These are phyloP conservation scores for Erebia epiphron DNA, from an alignment of 2,888 invertebrate genomes.

Conservation along the genomic window DNA sequence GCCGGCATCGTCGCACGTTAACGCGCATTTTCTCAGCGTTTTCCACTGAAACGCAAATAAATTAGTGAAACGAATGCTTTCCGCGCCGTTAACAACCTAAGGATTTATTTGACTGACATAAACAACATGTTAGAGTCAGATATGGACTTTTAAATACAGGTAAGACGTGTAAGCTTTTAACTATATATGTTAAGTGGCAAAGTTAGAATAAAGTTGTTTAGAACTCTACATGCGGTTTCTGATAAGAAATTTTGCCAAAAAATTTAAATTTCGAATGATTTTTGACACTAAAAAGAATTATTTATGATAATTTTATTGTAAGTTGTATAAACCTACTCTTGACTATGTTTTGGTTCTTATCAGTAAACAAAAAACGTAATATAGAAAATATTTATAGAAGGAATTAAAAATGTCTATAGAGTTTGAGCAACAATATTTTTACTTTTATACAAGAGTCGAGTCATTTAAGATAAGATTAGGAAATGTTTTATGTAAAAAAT, in stretches of 20 bases:
- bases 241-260: too few relatives aligned
- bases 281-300: too few relatives aligned
- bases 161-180: slow-evolving; percentile 2
- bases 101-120: background rate
- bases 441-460: background rate
- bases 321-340: background rate
- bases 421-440: background rate
- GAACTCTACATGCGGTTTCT: background rate
- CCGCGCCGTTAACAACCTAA: background rate
- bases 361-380: background rate
- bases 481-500: background rate
- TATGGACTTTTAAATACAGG: slow-evolving; percentile 20
- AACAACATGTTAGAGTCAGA: slow-evolving; percentile 16
- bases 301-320: too few relatives aligned
- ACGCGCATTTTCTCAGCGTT: slow-evolving; percentile 26
- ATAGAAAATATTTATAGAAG: background rate
- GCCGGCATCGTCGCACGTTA: slow-evolving; percentile 39
- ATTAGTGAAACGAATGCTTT: slow-evolving; percentile 36
- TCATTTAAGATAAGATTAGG: background rate
- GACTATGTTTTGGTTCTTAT: background rate
- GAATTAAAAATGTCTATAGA: background rate
- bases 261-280: too few relatives aligned
- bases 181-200: background rate
- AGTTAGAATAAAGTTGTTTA: background rate
- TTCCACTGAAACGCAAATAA: slow-evolving; percentile 27